Evolutionary conservation across 2,888 invertebrate genomes (phyloP).

Genomic region (Automeris io): DNA sequence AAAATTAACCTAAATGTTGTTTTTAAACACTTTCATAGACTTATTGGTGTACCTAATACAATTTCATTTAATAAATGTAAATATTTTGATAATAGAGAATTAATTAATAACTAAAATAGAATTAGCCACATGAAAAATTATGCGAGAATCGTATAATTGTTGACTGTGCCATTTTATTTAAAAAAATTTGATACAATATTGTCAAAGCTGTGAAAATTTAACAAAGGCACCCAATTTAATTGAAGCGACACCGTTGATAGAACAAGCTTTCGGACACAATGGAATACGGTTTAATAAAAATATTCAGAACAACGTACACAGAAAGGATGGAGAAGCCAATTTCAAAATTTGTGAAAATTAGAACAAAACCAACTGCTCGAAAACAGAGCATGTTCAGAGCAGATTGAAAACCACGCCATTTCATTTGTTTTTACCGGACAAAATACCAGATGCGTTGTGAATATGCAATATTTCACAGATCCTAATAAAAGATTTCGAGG

Average conservation of each 20-base stretch:
- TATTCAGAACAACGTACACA: neutral
- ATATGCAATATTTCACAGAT: conserved; percentile 25
- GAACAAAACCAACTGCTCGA: conserved; percentile 1
- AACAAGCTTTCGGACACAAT: neutral
- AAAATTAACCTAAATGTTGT: no score
- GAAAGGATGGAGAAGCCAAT: neutral
- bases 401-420: conserved; percentile 6
- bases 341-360: conserved; percentile 6
- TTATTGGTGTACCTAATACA: no score
- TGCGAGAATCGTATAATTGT: no score
- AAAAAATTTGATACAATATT: neutral
- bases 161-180: neutral
- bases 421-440: conserved; percentile 12
- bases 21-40: no score
- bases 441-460: conserved; percentile 20
- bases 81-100: no score
- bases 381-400: conserved; percentile 8
- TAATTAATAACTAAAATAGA: no score
- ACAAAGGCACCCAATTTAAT: neutral
- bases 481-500: conserved; percentile 19
- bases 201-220: neutral
- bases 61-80: no score
- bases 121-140: neutral
- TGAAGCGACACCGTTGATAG: neutral
- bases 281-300: conserved; percentile 1